These are phyloP conservation scores for Heliconius sara DNA, from an alignment of 2,888 invertebrate genomes.

Conservation along the genomic window DNA sequence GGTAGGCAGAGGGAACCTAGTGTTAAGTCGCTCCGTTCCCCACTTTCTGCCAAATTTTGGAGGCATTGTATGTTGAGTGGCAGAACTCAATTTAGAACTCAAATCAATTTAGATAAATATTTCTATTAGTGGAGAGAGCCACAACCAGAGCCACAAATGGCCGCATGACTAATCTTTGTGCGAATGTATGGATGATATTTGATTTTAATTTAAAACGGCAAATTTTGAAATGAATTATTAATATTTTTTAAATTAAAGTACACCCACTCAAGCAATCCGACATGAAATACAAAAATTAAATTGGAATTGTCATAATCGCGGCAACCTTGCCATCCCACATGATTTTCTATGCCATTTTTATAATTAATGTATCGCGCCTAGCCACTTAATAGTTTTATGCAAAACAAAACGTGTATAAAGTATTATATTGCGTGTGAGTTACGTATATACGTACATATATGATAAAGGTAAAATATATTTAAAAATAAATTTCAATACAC, in stretches of 20 bases:
- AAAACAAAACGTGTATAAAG: constrained; percentile 38
- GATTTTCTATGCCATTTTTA: constrained; percentile 38
- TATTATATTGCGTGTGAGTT: constrained; percentile 43
- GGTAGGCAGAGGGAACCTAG: too few relatives aligned
- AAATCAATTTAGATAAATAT: too few relatives aligned
- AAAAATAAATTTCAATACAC: constrained; percentile 37
- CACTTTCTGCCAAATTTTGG: too few relatives aligned
- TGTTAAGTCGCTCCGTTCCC: too few relatives aligned
- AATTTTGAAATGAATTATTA: not conserved
- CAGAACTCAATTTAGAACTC: too few relatives aligned
- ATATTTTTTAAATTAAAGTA: not conserved
- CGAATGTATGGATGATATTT: not conserved
- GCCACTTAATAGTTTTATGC: constrained; percentile 42
- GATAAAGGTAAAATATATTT: constrained; percentile 35
- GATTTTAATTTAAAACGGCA: not conserved
- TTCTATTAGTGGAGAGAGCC: too few relatives aligned
- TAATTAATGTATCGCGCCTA: constrained; percentile 42
- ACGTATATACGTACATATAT: not conserved
- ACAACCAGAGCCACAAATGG: too few relatives aligned
- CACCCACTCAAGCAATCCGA: not conserved
- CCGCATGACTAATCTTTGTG: not conserved
- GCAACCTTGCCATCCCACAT: constrained; percentile 45
- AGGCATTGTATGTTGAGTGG: too few relatives aligned
- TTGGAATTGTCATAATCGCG: constrained; percentile 28
- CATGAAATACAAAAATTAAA: constrained; percentile 27